A percentile compares a stretch with the other conserved stretches of the same genome.
These are phyloP conservation scores for Triops cancriformis DNA, from an alignment of 1,140 invertebrate species.

Conservation along the genomic window DNA sequence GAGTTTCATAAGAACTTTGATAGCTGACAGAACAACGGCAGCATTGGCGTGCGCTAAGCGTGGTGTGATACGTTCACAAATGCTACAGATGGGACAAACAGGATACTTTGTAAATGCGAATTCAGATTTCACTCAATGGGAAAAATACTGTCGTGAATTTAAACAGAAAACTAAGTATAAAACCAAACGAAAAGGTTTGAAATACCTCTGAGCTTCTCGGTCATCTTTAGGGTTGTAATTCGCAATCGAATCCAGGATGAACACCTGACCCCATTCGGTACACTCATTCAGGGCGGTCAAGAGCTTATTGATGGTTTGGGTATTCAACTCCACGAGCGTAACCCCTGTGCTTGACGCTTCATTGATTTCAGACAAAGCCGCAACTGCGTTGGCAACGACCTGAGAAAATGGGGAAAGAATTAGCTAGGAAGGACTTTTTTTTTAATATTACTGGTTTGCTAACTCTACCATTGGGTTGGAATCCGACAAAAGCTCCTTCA, in stretches of 20 bases:
- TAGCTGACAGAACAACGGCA: conserved; percentile 96
- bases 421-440: neutral
- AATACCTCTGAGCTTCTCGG: conserved; percentile 86
- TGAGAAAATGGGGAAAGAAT: conserved; percentile 34
- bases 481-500: conserved; percentile 84
- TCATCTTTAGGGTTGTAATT: conserved; percentile 97
- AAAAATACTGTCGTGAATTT: no score
- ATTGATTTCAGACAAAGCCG: conserved; percentile 96
- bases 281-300: conserved; percentile 98
- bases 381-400: conserved; percentile 98
- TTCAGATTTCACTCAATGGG: neutral
- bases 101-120: neutral
- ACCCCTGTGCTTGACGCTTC: conserved; percentile 88
- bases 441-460: neutral
- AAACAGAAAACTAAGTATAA: no score
- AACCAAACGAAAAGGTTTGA: neutral
- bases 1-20: conserved; percentile 90
- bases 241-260: conserved; percentile 95
- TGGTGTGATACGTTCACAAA: conserved; percentile 97
- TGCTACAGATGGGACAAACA: conserved; percentile 46
- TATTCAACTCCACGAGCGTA: conserved; percentile 92
- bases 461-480: conserved; percentile 95
- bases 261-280: conserved; percentile 98
- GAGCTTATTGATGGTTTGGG: conserved; percentile 95
- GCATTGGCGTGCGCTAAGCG: conserved; percentile 97